These are phyloP conservation scores for Dufourea novaeangliae DNA, from an alignment of 1,140 invertebrate species.

Conservation along the genomic window DNA sequence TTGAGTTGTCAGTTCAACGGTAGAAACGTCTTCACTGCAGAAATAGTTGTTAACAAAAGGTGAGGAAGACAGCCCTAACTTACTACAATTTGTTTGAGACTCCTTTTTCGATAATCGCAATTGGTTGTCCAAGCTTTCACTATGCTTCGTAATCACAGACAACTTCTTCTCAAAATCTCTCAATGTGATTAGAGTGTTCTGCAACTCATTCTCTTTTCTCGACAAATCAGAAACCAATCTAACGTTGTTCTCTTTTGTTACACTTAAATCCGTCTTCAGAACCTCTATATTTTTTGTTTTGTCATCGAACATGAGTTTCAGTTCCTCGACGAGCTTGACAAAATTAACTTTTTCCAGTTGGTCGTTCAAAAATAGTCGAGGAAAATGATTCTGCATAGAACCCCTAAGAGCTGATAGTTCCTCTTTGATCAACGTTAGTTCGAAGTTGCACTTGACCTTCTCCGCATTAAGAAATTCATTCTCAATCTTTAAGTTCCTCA, in stretches of 20 bases:
- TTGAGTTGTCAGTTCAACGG: not conserved
- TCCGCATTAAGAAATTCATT: conserved; percentile 55
- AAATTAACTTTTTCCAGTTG: not conserved
- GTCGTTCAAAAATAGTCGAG: not conserved
- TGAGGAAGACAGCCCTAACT: not conserved
- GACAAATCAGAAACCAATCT: conserved; percentile 27
- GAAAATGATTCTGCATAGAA: not conserved
- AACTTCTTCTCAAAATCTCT: conserved; percentile 41
- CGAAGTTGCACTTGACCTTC: conserved; percentile 63
- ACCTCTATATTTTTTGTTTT: conserved; percentile 26
- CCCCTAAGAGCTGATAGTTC: conserved; percentile 26
- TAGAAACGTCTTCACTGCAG: not conserved
- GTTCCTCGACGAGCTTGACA: not conserved
- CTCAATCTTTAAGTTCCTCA: conserved; percentile 60
- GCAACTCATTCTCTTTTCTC: conserved; percentile 47
- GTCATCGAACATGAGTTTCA: conserved; percentile 26
- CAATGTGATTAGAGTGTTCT: conserved; percentile 17
- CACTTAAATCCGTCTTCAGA: conserved; percentile 31
- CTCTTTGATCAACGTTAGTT: conserved; percentile 54
- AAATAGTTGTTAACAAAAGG: not conserved
- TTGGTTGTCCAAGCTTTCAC: conserved; percentile 5
- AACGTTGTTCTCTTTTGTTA: not conserved
- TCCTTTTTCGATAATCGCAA: not conserved
- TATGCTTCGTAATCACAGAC: conserved; percentile 13
- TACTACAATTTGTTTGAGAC: not conserved